A percentile compares a stretch with the other conserved stretches of the same genome.
phyloP scores from a whole-genome alignment of 1,140 invertebrate genomes.

The Zaprionus camerounensis region DNA sequence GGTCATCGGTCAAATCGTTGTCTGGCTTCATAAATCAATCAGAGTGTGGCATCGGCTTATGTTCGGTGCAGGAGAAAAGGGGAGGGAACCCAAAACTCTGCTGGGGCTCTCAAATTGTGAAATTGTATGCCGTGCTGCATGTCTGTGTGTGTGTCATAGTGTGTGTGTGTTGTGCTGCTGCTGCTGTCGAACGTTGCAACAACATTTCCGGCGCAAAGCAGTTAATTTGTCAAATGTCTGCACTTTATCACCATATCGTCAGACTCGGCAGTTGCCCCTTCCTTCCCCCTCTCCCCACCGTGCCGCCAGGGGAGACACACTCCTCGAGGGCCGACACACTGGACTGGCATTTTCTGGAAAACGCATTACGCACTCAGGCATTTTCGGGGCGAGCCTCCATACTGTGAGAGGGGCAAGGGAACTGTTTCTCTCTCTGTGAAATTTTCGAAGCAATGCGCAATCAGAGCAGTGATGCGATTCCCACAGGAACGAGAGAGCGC shows the following conservation, averaged over 20 bases:
- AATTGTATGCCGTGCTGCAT: not conserved
- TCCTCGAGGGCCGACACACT: slow-evolving; percentile 32
- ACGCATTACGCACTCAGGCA: slow-evolving; percentile 79
- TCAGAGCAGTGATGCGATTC: slow-evolving; percentile 79
- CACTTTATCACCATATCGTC: slow-evolving; percentile 82
- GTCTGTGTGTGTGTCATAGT: not conserved
- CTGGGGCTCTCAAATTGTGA: slow-evolving; percentile 13
- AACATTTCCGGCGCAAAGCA: slow-evolving; percentile 79
- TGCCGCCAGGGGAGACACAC: not conserved
- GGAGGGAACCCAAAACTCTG: not conserved
- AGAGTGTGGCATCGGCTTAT: slow-evolving; percentile 31
- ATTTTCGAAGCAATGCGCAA: slow-evolving; percentile 78
- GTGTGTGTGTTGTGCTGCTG: slow-evolving; percentile 15
- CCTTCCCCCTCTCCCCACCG: not conserved
- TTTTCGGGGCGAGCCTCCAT: slow-evolving; percentile 45
- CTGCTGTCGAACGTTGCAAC: slow-evolving; percentile 62
- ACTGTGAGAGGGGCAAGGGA: not conserved
- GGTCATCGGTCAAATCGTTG: slow-evolving; percentile 28
- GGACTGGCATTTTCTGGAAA: slow-evolving; percentile 43
- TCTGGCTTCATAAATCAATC: slow-evolving; percentile 56
- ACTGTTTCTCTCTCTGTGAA: slow-evolving; percentile 60
- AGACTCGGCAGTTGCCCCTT: slow-evolving; percentile 21
- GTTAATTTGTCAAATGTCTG: slow-evolving; percentile 83
- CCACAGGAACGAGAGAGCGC: slow-evolving; percentile 59
- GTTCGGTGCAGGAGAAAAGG: not conserved